Base-by-base conservation (phyloP, 2,888 invertebrate genomes). In the Laspeyria flexula region DNA sequence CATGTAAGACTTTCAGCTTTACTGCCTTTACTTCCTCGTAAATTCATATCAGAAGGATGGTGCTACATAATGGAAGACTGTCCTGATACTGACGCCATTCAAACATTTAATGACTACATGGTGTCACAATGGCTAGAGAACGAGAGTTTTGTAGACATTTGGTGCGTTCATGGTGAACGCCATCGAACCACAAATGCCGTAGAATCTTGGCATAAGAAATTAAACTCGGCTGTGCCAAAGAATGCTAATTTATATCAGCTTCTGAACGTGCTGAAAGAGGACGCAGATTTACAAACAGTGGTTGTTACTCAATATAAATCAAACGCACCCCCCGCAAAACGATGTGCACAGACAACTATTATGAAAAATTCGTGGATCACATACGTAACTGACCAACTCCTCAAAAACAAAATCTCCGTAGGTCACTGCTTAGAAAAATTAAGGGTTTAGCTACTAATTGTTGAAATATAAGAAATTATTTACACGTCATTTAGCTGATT, bases 191-290 rank as follows among this genome's bases (percentile, higher is more conserved):
- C 47, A 1, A 48, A 54, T 41, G 25, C 43, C 31, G 40, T 40
- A 30, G 53, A 45, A 18, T 34, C 43, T 21, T 43, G 51, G 45
- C 45, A 42, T 41, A 45, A 21, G 11, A 41, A 45, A 37, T 33
- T 51, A 11, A 51, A 45, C 37, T 34, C 55, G 66, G 31, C 54
- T 60, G 4, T 79, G 78, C n/a, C 67, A 71, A 16, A 62, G 7
- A 54, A 25, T 55, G 73, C 9, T 55, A 74, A 13, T 78, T 1
- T 79, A 60, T 38, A 42, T 79, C 10, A 80, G 71, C 23, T 75
- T 73, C 39, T 80, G 69, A 1, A 53, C 7, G 43, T 11, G 9
- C 30, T 53, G 34, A 53, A 47, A 47, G 43, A 47, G 10, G 47
- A 53, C 39, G 53, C 53, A 47, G 30, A 43, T 40, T 53, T 53